Conservation (phyloP, 1,140 invertebrate genomes). For the Vollenhovia emeryi region DNA sequence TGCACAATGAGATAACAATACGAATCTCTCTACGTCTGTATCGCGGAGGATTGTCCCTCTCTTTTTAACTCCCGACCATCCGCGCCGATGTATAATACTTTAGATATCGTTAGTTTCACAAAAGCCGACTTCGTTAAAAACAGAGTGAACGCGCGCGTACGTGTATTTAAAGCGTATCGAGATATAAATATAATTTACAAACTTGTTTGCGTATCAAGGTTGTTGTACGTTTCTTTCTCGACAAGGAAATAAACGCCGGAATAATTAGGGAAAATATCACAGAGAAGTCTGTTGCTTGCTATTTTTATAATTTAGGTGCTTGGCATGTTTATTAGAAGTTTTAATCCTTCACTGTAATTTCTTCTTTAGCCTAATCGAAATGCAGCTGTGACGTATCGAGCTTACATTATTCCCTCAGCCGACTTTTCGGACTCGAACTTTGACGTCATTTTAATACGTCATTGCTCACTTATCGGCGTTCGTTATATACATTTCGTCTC, state of each 20-base stretch:
- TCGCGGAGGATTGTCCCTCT: neutral
- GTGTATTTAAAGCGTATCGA: neutral
- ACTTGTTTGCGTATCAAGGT: neutral
- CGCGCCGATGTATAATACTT: neutral
- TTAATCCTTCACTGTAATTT: neutral
- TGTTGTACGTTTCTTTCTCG: neutral
- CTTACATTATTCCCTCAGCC: neutral
- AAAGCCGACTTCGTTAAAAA: neutral
- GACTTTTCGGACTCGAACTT: neutral
- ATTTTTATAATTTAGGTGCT: neutral
- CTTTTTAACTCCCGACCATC: neutral
- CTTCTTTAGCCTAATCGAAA: neutral
- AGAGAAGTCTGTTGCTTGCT: too few relatives aligned
- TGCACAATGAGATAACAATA: slow-evolving; percentile 52
- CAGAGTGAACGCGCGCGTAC: neutral
- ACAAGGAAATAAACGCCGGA: neutral
- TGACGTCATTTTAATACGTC: neutral
- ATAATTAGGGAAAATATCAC: neutral
- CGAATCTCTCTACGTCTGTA: slow-evolving; percentile 10
- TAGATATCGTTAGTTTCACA: neutral
- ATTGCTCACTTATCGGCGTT: neutral
- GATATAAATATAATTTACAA: neutral
- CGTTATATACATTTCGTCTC: neutral
- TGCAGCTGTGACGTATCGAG: neutral
- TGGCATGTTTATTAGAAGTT: neutral